Conservation (phyloP, 2,888 invertebrate species). For the Apodemia zela region DNA sequence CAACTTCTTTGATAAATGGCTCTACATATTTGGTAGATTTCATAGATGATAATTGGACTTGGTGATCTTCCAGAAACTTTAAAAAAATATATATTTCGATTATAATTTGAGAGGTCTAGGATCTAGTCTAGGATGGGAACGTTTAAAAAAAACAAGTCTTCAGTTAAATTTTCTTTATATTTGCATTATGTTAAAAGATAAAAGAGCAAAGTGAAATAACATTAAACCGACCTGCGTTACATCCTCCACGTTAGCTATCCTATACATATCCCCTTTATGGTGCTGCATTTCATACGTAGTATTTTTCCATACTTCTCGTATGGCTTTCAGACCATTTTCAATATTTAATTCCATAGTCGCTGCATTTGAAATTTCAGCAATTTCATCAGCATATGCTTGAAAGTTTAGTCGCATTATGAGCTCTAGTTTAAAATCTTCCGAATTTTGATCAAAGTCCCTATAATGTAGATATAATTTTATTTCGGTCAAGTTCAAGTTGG, state of each 20-base stretch:
- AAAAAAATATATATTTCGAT: constrained; percentile 16
- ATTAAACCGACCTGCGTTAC: constrained; percentile 80
- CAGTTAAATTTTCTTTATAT: neutral
- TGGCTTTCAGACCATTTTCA: constrained; percentile 88
- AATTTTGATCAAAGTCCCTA: constrained; percentile 89
- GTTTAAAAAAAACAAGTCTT: neutral
- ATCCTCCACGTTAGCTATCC: constrained; percentile 88
- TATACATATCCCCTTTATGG: constrained; percentile 85
- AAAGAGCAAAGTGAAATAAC: neutral
- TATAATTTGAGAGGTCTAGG: neutral
- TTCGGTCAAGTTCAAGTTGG: too few relatives aligned
- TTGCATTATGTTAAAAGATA: neutral
- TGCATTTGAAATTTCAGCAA: constrained; percentile 91
- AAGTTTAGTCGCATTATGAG: constrained; percentile 89
- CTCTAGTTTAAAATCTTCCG: constrained; percentile 89
- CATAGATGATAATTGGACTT: constrained; percentile 91
- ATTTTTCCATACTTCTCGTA: constrained; percentile 85
- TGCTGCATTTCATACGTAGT: constrained; percentile 87
- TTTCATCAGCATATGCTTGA: constrained; percentile 90
- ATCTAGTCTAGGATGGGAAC: too few relatives aligned
- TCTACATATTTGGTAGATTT: constrained; percentile 93
- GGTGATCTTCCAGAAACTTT: constrained; percentile 89
- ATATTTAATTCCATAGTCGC: constrained; percentile 94
- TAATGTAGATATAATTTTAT: constrained; percentile 19
- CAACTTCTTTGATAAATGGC: constrained; percentile 90